Evolutionary conservation across 2,113 vertebrate genomes (phyloP).

Genomic region (Strigops habroptila): DNA sequence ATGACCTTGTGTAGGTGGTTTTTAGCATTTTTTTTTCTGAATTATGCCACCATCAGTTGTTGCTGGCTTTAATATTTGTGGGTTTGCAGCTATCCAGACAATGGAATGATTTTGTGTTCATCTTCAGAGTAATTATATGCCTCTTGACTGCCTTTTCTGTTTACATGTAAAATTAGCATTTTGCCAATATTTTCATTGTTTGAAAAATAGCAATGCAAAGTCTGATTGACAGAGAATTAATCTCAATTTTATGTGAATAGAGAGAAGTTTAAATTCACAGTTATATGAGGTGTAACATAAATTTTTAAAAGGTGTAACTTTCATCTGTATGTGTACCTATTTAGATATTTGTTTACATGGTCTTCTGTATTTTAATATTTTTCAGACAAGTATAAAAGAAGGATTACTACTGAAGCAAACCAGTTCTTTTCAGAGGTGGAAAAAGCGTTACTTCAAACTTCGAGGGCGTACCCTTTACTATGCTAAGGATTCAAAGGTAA

Average conservation of each 20-base stretch:
- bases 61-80: background rate
- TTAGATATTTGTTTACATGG: background rate
- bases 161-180: background rate
- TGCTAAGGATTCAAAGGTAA: slow-evolving; percentile 98
- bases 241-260: background rate
- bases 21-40: background rate
- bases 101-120: background rate
- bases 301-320: background rate
- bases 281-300: background rate
- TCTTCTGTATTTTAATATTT: slow-evolving; percentile 30
- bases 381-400: slow-evolving; percentile 95
- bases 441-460: slow-evolving; percentile 97
- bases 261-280: background rate
- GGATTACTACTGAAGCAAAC: slow-evolving; percentile 96
- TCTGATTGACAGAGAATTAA: background rate
- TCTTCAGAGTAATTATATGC: background rate
- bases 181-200: background rate
- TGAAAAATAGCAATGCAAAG: background rate
- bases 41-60: background rate
- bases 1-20: background rate
- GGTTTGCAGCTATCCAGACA: background rate
- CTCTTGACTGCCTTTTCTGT: background rate
- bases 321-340: background rate
- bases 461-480: slow-evolving; percentile 97
- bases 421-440: slow-evolving; percentile 99